Conservation (phyloP, 53 echinoderm and acorn worm species). For the Crossaster papposus region DNA sequence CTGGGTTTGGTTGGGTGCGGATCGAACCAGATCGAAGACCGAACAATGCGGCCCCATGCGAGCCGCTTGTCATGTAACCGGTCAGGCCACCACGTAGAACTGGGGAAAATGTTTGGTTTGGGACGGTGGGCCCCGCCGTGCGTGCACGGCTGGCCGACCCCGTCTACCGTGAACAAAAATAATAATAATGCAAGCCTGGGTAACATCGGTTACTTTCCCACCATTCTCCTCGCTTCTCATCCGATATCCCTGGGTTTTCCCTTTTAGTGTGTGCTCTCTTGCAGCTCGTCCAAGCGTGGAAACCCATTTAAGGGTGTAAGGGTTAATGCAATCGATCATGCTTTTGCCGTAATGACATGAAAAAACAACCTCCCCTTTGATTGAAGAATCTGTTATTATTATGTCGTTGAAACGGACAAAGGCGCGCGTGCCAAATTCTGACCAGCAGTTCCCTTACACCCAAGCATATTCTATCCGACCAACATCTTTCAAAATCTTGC, state of each 20-base stretch:
- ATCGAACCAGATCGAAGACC: slow-evolving; percentile 43
- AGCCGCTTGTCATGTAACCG: slow-evolving; percentile 4
- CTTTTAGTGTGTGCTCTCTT: background rate
- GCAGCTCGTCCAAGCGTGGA: slow-evolving; percentile 30
- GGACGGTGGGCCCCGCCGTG: background rate
- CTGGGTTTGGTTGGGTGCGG: background rate
- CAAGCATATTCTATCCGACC: too few species aligned
- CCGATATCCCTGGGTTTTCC: background rate
- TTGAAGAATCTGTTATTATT: too few species aligned
- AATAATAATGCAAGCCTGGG: background rate
- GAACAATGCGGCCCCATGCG: slow-evolving; percentile 19
- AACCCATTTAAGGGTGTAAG: background rate
- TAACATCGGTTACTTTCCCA: slow-evolving; percentile 42
- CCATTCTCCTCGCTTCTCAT: background rate
- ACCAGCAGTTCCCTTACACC: too few species aligned
- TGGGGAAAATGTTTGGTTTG: background rate
- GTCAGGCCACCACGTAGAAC: slow-evolving; percentile 31
- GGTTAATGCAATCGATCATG: slow-evolving; percentile 11
- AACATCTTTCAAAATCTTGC: too few species aligned
- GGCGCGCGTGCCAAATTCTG: too few species aligned
- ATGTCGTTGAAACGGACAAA: too few species aligned
- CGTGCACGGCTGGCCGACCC: slow-evolving; percentile 7
- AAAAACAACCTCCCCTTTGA: background rate
- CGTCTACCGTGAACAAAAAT: slow-evolving; percentile 10
- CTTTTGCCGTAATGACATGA: background rate